A percentile compares a stretch with the other conserved stretches of the same genome.
Evolutionary conservation across 2,113 vertebrate genomes (phyloP).

Genomic region (Gallinago undulata): DNA sequence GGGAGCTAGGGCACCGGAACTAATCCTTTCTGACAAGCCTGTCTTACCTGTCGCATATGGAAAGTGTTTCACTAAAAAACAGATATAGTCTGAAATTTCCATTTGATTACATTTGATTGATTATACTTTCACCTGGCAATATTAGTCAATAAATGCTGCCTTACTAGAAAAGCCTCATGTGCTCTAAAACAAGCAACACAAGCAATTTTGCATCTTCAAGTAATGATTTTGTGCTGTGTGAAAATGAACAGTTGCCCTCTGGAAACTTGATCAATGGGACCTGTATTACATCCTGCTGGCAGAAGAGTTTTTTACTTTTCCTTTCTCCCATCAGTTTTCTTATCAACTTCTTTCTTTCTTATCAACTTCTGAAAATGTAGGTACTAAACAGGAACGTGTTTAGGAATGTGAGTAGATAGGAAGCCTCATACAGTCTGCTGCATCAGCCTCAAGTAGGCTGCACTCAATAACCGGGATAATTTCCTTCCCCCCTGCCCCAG

Average conservation of each 20-base stretch:
- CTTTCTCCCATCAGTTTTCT: not conserved
- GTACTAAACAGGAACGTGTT: not conserved
- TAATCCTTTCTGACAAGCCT: not conserved
- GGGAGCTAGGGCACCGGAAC: not conserved
- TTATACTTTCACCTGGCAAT: not conserved
- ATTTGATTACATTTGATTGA: not conserved
- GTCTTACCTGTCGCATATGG: not conserved
- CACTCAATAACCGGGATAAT: not conserved
- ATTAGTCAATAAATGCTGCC: not conserved
- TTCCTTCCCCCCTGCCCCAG: not conserved
- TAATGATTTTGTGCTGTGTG: not conserved
- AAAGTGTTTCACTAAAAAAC: not conserved
- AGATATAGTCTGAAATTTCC: not conserved
- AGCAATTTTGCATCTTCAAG: not conserved
- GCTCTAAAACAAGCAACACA: not conserved
- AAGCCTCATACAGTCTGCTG: not conserved
- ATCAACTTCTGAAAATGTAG: not conserved
- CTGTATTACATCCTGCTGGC: not conserved
- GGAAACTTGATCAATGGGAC: not conserved
- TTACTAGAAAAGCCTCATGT: not conserved
- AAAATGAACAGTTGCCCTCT: not conserved
- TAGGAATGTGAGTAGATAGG: not conserved
- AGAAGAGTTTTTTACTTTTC: not conserved
- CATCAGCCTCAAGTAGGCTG: not conserved
- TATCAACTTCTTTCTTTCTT: not conserved